Evolutionary conservation across 2,113 vertebrate genomes (phyloP).

Genomic region (Otocyon megalotis): DNA sequence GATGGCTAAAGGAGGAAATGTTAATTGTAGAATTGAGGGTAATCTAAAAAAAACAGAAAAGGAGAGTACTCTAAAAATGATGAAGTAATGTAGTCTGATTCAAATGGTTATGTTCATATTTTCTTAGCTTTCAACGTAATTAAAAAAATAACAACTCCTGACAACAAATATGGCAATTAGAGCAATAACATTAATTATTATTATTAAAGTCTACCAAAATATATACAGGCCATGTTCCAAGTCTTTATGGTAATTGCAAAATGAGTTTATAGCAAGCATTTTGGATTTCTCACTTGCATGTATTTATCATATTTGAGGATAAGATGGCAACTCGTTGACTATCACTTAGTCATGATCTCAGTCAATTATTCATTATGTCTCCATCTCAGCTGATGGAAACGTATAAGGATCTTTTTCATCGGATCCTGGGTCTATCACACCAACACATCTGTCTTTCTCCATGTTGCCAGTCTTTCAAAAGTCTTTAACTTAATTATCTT

Average conservation of each 20-base stretch:
- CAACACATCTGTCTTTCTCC: conserved; percentile 1
- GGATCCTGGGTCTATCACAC: background rate
- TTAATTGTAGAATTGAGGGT: background rate
- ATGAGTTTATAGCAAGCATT: background rate
- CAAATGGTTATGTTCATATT: background rate
- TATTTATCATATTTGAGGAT: background rate
- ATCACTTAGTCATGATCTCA: background rate
- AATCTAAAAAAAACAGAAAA: background rate
- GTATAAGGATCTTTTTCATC: background rate
- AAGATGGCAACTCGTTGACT: background rate
- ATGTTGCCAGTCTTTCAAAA: conserved; percentile 19
- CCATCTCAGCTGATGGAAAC: background rate
- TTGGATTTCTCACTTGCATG: background rate
- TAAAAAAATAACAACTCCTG: background rate
- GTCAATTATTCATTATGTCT: background rate
- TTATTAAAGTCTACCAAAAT: background rate
- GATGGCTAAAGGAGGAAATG: background rate
- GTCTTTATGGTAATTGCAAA: background rate
- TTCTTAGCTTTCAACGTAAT: background rate
- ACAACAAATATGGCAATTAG: background rate
- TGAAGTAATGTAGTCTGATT: background rate
- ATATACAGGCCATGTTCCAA: background rate
- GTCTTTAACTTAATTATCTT: background rate
- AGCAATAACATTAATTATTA: background rate
- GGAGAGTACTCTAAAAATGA: background rate